Conservation (phyloP, 2,113 vertebrate genomes). For the Bettongia penicillata region DNA sequence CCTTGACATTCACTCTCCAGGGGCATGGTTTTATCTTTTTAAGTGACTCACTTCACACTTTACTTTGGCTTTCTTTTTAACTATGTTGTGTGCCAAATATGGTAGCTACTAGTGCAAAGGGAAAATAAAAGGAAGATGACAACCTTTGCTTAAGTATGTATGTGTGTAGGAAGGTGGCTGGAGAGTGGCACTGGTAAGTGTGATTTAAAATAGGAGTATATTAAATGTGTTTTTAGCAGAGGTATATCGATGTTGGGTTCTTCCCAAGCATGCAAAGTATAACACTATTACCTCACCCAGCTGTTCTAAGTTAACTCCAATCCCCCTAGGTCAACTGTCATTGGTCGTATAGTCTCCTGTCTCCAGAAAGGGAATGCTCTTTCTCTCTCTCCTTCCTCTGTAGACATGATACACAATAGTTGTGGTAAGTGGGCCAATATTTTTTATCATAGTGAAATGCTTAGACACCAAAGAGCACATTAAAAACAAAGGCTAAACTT, state of each 20-base stretch:
- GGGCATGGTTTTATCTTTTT: not conserved
- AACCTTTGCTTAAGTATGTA: not conserved
- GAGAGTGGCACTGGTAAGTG: not conserved
- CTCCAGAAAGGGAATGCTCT: not conserved
- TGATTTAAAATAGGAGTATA: not conserved
- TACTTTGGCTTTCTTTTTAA: not conserved
- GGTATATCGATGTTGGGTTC: not conserved
- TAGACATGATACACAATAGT: not conserved
- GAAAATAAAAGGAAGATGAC: not conserved
- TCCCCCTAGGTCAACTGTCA: not conserved
- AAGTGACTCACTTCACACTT: not conserved
- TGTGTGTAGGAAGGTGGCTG: not conserved
- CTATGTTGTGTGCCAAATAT: not conserved
- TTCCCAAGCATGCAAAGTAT: not conserved
- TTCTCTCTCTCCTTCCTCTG: not conserved
- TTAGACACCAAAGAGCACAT: not conserved
- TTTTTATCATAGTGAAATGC: not conserved
- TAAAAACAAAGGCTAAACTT: not conserved
- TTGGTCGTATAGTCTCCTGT: not conserved
- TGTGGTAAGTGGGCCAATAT: not conserved
- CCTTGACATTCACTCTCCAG: not conserved
- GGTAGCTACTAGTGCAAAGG: not conserved
- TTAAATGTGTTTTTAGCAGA: not conserved
- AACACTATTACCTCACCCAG: not conserved
- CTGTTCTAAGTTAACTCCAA: not conserved